Conservation (phyloP, 2,797 vertebrate species). For the Percopsis omiscomaycus region DNA sequence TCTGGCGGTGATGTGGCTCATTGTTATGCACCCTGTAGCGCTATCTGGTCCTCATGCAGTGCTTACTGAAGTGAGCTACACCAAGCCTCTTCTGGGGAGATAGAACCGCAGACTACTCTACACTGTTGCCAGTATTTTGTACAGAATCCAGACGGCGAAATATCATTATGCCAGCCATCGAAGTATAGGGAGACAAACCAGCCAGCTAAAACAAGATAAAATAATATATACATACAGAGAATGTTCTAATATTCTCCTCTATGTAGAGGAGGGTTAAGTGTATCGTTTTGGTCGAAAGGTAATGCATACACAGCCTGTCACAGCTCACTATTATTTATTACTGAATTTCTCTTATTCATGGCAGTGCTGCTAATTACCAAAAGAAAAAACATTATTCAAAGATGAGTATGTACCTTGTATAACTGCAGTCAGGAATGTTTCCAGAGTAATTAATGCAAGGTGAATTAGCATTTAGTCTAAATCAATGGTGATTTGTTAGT, state of each 20-base stretch:
- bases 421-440: constrained; percentile 32
- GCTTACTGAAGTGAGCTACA: constrained; percentile 63
- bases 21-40: constrained; percentile 69
- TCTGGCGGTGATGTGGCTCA: constrained; percentile 65
- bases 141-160: constrained; percentile 28
- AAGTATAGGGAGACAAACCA: constrained; percentile 29
- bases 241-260: constrained; percentile 4
- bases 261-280: constrained; percentile 4
- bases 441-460: constrained; percentile 29
- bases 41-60: constrained; percentile 61
- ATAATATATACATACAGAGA: constrained; percentile 12
- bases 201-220: constrained; percentile 13
- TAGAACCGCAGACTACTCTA: constrained; percentile 41
- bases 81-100: constrained; percentile 41
- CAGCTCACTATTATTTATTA: constrained; percentile 14
- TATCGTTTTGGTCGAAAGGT: constrained; percentile 7
- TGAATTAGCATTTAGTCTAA: constrained; percentile 39
- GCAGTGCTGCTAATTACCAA: constrained; percentile 33
- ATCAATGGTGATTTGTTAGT: constrained; percentile 32
- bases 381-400: constrained; percentile 22
- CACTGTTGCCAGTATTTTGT: constrained; percentile 36
- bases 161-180: constrained; percentile 20
- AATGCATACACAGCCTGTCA: background rate
- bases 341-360: constrained; percentile 17
- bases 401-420: constrained; percentile 20